Evolutionary conservation across 2,797 vertebrate species (phyloP), one percentile per base, ranked within the genome.

Genomic region (Brachymystax lenok): DNA sequence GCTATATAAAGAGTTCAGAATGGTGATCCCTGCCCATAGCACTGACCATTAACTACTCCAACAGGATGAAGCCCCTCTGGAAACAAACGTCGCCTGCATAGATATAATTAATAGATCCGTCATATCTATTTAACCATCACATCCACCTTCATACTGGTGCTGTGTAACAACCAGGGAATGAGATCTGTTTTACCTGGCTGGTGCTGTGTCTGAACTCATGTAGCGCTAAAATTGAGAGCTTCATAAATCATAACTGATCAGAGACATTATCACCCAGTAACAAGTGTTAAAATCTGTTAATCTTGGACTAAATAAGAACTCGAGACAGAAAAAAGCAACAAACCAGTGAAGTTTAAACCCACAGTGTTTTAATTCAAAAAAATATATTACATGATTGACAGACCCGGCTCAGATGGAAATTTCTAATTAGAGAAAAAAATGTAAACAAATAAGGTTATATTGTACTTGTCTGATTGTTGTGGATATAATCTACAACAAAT

Each of bases 321-420:
- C 7, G 35, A 7, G 6, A 35, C 35, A 7, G 33, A 33, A 5
- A 33, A 59, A 21, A 59, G 46, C 14, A n/a, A 19, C 21, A 73
- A 24, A 67, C 28, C 78, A 78, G 67, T 54, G 30, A 89, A 75
- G 51, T 88, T 91, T 85, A 89, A 92, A 90, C 86, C 88, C 90
- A 90, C 82, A 83, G 82, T 85, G 88, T 88, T 93, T 85, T 86
- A 93, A 93, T 94, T 91, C 87, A 86, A 86, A 93, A 88, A 91
- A 91, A 92, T 91, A 89, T 80, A 90, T 83, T 80, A 90, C 92
- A 91, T 89, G 91, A 92, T 88, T 89, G 90, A 93, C 87, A 92
- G 89, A 91, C 86, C 87, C 79, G 88, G 90, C 90, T 91, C 89
- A 91, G 89, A 84, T 88, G 77, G 83, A 88, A 67, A 83, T 86